These are phyloP conservation scores for Clostera curtula DNA, from an alignment of 2,888 invertebrate genomes.

Conservation along the genomic window DNA sequence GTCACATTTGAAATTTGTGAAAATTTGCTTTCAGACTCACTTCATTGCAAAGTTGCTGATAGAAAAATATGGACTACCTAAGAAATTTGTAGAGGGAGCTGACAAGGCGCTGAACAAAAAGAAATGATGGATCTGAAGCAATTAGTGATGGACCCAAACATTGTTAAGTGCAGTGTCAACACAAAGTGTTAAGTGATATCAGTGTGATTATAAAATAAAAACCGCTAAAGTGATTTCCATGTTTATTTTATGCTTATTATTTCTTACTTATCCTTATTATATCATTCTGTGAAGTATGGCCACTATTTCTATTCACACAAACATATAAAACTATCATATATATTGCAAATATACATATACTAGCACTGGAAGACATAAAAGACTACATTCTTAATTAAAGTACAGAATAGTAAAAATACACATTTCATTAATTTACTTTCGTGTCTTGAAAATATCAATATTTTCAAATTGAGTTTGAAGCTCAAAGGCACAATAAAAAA, in stretches of 20 bases:
- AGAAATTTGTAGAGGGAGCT: constrained; percentile 82
- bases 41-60: constrained; percentile 68
- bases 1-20: constrained; percentile 1
- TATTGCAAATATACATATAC: no score
- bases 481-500: constrained; percentile 11
- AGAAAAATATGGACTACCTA: constrained; percentile 86
- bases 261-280: constrained; percentile 12
- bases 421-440: no score
- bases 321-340: no score
- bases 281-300: constrained; percentile 1
- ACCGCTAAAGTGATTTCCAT: constrained; percentile 13
- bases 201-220: constrained; percentile 21
- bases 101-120: constrained; percentile 84
- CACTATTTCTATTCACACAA: no score
- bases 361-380: no score
- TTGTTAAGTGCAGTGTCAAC: constrained; percentile 14
- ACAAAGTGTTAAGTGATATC: constrained; percentile 18
- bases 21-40: constrained; percentile 44
- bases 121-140: no score
- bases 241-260: constrained; percentile 18
- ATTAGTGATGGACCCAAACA: no score
- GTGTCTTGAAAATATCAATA: no score
- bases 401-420: no score
- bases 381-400: no score
- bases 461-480: no score